Conservation (phyloP, 1,140 invertebrate genomes). For the Chymomyza costata region DNA sequence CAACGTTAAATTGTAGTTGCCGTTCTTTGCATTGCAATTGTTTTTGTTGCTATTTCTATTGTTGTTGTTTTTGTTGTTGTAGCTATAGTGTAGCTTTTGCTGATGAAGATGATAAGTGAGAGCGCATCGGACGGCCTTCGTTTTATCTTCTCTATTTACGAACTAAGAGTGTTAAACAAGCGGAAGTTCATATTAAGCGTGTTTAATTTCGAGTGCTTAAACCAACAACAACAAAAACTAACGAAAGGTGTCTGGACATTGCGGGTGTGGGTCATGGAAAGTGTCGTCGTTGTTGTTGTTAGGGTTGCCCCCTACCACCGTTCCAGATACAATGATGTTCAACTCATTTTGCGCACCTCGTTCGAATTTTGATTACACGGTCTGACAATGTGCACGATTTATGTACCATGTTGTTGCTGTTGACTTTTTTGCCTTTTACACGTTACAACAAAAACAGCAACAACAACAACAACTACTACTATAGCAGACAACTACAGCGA, state of each 20-base stretch:
- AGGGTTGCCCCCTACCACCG: conserved; percentile 1
- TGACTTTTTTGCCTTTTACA: conserved; percentile 6
- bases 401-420: background rate
- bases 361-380: conserved; percentile 14
- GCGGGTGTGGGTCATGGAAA: conserved; percentile 33
- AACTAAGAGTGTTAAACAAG: conserved; percentile 24
- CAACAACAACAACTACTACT: conserved; percentile 6
- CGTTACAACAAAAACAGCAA: conserved; percentile 9
- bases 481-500: too few relatives aligned
- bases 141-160: too few relatives aligned
- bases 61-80: conserved; percentile 30
- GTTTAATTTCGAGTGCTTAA: conserved; percentile 65
- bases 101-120: conserved; percentile 35
- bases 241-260: too few relatives aligned
- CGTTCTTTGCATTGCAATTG: conserved; percentile 1
- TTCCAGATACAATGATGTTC: conserved; percentile 3
- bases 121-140: too few relatives aligned
- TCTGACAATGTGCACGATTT: conserved; percentile 28
- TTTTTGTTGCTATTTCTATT: conserved; percentile 7
- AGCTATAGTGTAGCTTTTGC: too few relatives aligned
- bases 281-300: conserved; percentile 12
- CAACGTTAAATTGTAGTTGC: conserved; percentile 58
- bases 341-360: background rate
- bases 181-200: conserved; percentile 69
- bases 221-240: conserved; percentile 5